Evolutionary conservation across 1,140 invertebrate species (phyloP).

Genomic region (Rhopalosiphum maidis): DNA sequence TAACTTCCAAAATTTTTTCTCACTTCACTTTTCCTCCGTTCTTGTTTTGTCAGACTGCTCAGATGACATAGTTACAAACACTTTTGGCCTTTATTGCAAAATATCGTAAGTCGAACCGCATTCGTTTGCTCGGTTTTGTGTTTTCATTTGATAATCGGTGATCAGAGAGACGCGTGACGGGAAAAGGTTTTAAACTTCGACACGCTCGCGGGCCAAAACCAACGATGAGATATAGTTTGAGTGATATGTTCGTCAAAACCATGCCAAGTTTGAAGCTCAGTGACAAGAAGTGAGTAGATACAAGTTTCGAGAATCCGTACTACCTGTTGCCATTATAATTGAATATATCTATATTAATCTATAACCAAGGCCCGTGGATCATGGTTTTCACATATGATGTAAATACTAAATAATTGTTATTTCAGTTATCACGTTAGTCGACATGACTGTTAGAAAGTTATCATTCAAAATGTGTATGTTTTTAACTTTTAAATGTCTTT

Average conservation of each 20-base stretch:
- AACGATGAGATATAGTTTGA: slow-evolving; percentile 14
- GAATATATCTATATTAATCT: background rate
- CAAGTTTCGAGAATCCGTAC: background rate
- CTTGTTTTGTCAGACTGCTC: background rate
- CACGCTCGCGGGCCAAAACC: background rate
- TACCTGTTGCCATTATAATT: background rate
- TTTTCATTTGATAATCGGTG: background rate
- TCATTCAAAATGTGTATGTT: background rate
- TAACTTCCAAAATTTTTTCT: background rate
- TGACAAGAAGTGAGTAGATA: slow-evolving; percentile 21
- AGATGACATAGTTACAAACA: no score
- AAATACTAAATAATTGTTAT: slow-evolving; percentile 6
- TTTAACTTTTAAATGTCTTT: background rate
- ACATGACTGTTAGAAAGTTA: background rate
- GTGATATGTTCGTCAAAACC: slow-evolving; percentile 23
- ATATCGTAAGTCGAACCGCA: background rate
- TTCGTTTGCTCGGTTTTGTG: background rate
- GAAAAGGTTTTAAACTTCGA: background rate
- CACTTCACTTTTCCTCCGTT: background rate
- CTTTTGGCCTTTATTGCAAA: background rate
- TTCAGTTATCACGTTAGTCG: background rate
- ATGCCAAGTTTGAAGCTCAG: slow-evolving; percentile 10
- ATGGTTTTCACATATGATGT: background rate
- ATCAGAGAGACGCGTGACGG: background rate
- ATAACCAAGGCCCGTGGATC: background rate